These are phyloP conservation scores for Xanthostigma xanthostigma DNA, from an alignment of 2,888 invertebrate genomes.

Conservation along the genomic window DNA sequence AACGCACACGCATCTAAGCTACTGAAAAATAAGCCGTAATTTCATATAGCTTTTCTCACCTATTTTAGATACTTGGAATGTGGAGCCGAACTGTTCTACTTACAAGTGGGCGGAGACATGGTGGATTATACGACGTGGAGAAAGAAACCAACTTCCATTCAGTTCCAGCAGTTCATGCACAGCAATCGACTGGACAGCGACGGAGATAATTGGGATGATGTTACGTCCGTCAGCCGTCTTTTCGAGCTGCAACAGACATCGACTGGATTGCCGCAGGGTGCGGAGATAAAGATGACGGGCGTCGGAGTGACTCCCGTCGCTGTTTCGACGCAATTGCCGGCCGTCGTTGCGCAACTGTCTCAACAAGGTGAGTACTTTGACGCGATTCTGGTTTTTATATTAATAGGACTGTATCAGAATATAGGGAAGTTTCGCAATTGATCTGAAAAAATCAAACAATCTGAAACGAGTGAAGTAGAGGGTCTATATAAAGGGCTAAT, in stretches of 20 bases:
- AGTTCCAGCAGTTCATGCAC: slow-evolving; percentile 59
- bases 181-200: slow-evolving; percentile 45
- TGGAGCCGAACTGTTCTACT: slow-evolving; percentile 72
- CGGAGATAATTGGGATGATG: slow-evolving; percentile 12
- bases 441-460: too few relatives aligned
- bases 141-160: slow-evolving; percentile 61
- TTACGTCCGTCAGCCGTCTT: slow-evolving; percentile 8
- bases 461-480: too few relatives aligned
- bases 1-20: too few relatives aligned
- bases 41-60: background rate
- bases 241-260: slow-evolving; percentile 6
- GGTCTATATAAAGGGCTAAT: too few relatives aligned
- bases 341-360: slow-evolving; percentile 43
- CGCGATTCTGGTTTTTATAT: background rate
- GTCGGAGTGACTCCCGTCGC: slow-evolving; percentile 42
- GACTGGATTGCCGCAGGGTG: slow-evolving; percentile 25
- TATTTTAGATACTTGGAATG: slow-evolving; percentile 36
- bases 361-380: slow-evolving; percentile 34
- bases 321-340: slow-evolving; percentile 41
- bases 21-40: too few relatives aligned
- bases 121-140: slow-evolving; percentile 78
- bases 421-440: too few relatives aligned
- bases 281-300: slow-evolving; percentile 43
- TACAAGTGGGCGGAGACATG: slow-evolving; percentile 75
- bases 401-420: too few relatives aligned